Conservation (phyloP, 1,140 invertebrate genomes). For the Maconellicoccus hirsutus region DNA sequence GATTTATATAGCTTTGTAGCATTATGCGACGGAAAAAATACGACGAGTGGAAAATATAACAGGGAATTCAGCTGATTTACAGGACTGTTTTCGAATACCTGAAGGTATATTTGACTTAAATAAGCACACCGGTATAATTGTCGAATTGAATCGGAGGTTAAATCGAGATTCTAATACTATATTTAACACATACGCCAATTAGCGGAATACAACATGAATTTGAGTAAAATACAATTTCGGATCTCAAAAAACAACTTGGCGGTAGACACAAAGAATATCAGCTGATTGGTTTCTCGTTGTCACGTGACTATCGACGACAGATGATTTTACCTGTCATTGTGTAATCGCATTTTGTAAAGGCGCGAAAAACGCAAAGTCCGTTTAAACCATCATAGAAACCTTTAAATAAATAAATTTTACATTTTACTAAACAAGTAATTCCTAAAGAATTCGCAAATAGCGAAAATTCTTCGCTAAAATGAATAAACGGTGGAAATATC, state of each 20-base stretch:
- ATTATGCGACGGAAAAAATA: neutral
- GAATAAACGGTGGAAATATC: too few species aligned
- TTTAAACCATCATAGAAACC: neutral
- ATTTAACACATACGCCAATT: neutral
- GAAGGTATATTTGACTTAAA: neutral
- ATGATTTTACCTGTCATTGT: constrained; percentile 16
- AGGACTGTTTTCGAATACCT: neutral
- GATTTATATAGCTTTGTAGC: neutral
- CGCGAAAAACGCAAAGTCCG: neutral
- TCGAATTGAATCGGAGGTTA: neutral
- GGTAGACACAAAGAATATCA: constrained; percentile 21
- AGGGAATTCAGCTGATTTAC: neutral
- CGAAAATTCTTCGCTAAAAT: neutral
- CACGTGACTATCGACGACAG: constrained; percentile 12
- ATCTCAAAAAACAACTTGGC: constrained; percentile 20
- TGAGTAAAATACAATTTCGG: neutral
- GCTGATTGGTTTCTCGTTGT: neutral
- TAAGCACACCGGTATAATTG: neutral
- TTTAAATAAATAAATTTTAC: too few species aligned
- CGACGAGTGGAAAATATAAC: neutral
- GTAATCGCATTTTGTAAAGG: neutral
- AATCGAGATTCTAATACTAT: neutral
- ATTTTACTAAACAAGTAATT: too few species aligned
- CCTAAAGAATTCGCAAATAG: too few species aligned
- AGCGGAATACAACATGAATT: constrained; percentile 7